Percentiles rank a stretch among this genome's conserved stretches.
These are phyloP conservation scores for Eulimnadia texana DNA, from an alignment of 1,140 invertebrate genomes.

Conservation along the genomic window DNA sequence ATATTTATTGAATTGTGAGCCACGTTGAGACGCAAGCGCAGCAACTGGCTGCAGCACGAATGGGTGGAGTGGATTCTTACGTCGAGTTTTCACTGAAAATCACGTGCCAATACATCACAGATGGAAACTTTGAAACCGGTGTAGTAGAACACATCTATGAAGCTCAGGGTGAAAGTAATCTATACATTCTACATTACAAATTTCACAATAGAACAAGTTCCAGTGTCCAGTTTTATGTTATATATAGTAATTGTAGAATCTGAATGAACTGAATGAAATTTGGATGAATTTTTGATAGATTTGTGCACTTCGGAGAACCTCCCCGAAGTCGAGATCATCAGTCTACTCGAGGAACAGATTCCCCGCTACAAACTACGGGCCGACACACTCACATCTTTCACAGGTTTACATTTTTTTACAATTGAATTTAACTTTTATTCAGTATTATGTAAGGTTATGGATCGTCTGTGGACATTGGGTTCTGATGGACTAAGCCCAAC, in stretches of 20 bases:
- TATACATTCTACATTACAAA: too few species aligned
- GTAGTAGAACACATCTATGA: not conserved
- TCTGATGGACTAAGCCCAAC: too few species aligned
- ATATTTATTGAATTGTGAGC: too few species aligned
- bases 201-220: too few species aligned
- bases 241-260: too few species aligned
- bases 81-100: not conserved
- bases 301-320: constrained; percentile 71
- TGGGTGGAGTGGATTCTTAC: not conserved
- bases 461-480: too few species aligned
- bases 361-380: constrained; percentile 84
- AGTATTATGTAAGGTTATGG: too few species aligned
- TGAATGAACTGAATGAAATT: too few species aligned
- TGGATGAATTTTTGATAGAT: constrained; percentile 41
- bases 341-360: constrained; percentile 85
- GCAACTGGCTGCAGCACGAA: not conserved
- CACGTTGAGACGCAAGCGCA: too few species aligned
- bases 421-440: not conserved
- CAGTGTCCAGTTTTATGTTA: too few species aligned
- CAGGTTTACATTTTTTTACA: constrained; percentile 41
- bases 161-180: not conserved
- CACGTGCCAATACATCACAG: not conserved
- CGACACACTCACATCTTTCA: constrained; percentile 84
- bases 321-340: constrained; percentile 86
- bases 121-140: not conserved